These are phyloP conservation scores for Chaunax sp. DNA, from an alignment of 2,797 vertebrate genomes.

Conservation along the genomic window DNA sequence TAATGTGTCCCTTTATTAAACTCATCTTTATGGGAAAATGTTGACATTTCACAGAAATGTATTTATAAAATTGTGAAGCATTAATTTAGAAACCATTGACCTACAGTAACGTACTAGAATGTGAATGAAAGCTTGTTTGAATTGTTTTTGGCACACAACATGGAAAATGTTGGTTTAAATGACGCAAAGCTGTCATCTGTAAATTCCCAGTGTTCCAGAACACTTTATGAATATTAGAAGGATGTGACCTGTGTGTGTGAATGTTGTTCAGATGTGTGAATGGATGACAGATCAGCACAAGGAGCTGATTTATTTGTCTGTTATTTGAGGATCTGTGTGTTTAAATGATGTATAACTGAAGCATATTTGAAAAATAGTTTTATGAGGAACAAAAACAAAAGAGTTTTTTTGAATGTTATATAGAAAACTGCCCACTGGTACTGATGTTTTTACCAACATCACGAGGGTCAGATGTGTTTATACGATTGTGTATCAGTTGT, in stretches of 20 bases:
- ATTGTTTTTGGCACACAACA: no score
- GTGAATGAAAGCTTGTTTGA: background rate
- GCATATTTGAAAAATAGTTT: slow-evolving; percentile 21
- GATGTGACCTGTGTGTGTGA: background rate
- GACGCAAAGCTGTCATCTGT: background rate
- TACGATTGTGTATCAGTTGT: slow-evolving; percentile 39
- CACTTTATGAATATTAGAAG: background rate
- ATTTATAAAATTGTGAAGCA: background rate
- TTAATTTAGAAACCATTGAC: background rate
- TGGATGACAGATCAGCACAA: slow-evolving; percentile 20
- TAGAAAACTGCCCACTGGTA: slow-evolving; percentile 23
- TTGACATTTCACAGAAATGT: background rate
- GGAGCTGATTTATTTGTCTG: slow-evolving; percentile 14
- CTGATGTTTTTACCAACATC: slow-evolving; percentile 30
- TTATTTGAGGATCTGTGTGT: slow-evolving; percentile 31
- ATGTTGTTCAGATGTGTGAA: slow-evolving; percentile 1
- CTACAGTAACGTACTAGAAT: rapidly evolving
- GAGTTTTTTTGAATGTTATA: slow-evolving; percentile 33
- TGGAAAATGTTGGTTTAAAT: background rate
- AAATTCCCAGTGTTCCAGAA: background rate
- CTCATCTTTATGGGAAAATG: background rate
- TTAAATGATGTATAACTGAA: slow-evolving; percentile 31
- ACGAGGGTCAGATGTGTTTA: slow-evolving; percentile 24
- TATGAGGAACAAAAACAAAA: slow-evolving; percentile 14
- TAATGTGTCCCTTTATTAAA: background rate